Evolutionary conservation across 2,888 invertebrate species (phyloP), one percentile per base, ranked within the genome.

Genomic region (Lasioglossum zephyrum): DNA sequence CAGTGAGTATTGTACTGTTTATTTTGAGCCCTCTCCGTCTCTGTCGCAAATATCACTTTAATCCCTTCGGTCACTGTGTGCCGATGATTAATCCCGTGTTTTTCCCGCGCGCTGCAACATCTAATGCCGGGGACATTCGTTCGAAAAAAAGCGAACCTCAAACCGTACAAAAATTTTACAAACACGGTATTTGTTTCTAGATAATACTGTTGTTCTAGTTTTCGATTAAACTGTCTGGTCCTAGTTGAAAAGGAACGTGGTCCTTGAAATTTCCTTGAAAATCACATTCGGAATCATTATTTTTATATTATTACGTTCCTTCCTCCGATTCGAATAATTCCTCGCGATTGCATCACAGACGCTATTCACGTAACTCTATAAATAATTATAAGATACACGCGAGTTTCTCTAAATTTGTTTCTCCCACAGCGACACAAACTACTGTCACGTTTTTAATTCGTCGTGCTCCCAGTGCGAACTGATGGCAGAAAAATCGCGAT

Each of bases 1-100:
- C 75, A 70, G 70, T 53, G 84, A 75, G 78, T 74, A 84, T 85
- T 74, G 84, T 60, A 49, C 73, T 73, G 84, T 83, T 85, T 78
- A 83, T 76, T 85, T 73, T 85, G 31, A 70, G 63, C 75, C 78
- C 84, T 53, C 73, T 47, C 78, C 47, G 44, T 44, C 78, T 31
- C 70, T 66, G 75, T n/a, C 39, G 75, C 78, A 84, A 79, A 85
- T 84, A 78, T 83, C 75, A 74, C 47, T 83, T 78, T 78, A 79
- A 85, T 84, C 84, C 69, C 41, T 78, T 72, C 70, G 22, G 49
- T 44, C 73, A 11, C 31, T 73, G 83, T 73, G 72, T 63, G 31
- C 66, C 39, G 26, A 69, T 44, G 84, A 82, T 53, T 82, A 57
- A 57, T 77, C 77, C 49, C 16, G 44, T 44, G 47, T 60, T 81